A percentile compares a stretch with the other conserved stretches of the same genome.
Conservation (phyloP, 2,888 invertebrate species). For the Sphaerophoria taeniata region DNA sequence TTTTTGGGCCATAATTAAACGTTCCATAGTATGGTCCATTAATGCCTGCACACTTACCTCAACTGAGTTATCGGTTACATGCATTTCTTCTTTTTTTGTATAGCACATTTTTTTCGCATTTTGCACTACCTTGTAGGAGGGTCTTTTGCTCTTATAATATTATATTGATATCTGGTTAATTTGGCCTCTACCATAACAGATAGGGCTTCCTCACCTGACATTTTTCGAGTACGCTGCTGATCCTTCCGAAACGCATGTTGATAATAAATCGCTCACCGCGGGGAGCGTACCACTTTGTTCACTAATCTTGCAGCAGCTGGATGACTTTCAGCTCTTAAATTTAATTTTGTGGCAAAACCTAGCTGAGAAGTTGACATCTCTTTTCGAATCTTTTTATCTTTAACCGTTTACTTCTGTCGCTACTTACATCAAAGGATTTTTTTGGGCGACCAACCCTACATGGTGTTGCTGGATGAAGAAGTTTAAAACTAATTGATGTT, state of each 20-base stretch:
- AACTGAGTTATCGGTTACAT: neutral
- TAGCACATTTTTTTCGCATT: neutral
- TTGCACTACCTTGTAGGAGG: neutral
- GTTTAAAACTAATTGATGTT: neutral
- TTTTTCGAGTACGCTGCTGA: constrained; percentile 9
- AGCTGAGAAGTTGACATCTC: neutral
- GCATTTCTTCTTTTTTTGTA: neutral
- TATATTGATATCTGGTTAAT: constrained; percentile 15
- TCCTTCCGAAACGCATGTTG: constrained; percentile 9
- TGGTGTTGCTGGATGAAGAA: neutral
- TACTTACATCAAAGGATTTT: neutral
- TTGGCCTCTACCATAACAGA: constrained; percentile 23
- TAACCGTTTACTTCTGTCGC: neutral
- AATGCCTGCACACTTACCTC: too few relatives aligned
- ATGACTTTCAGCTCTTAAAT: constrained; percentile 2
- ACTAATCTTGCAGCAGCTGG: constrained; percentile 20
- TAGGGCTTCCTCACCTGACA: constrained; percentile 16
- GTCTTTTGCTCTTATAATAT: constrained; percentile 28
- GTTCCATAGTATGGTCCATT: too few relatives aligned
- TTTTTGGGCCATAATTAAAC: too few relatives aligned
- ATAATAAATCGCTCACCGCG: constrained; percentile 10
- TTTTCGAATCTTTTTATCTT: neutral
- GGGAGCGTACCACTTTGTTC: neutral
- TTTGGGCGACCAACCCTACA: neutral
- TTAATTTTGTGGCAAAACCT: neutral